Evolutionary conservation across 2,888 invertebrate species (phyloP), one percentile per base, ranked within the genome.

Genomic region (Cancer borealis): DNA sequence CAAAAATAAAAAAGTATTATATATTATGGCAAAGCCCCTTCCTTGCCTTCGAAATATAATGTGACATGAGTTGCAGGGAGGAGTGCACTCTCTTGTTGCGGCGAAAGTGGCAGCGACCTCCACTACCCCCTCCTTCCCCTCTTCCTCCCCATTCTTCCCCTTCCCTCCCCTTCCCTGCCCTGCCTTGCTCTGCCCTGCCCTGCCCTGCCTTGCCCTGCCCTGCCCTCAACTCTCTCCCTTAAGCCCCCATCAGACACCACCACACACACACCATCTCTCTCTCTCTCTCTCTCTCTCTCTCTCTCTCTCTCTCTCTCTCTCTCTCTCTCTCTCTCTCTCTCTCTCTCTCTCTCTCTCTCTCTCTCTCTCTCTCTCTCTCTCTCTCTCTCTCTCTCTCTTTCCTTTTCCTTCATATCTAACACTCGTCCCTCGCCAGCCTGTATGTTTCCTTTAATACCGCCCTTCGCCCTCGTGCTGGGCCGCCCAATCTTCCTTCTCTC

Each of bases 21-120:
- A n/a, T 66, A 66, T 66, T 66, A n/a, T 66, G 66, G 66, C 66
- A 66, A 66, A n/a, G n/a, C n/a, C 66, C 39, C 39, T 39, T 66
- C 66, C 6, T n/a, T 8, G n/a, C 66, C 66, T 66, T 66, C 66
- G 66, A 66, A 66, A 66, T 66, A 66, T 66, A 66, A 66, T 66
- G 66, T 66, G 66, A 66, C 66, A 66, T 66, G 66, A 66, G 66
- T 66, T 66, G 66, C 66, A n/a, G 66, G 66, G 66, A 66, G 66
- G 66, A 66, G 66, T 66, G 66, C 66, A 66, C 66, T 66, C 66
- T 66, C 66, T 66, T 66, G 66, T 66, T n/a, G 66, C 0, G 66
- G n/a, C 21, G 66, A 3, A 66, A 66, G 66, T 66, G 66, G 66
- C 5, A 66, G n/a, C 66, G 66, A 66, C 66, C 66, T n/a, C 66